Evolutionary conservation across 2,888 invertebrate genomes (phyloP).

Genomic region (Latrodectus elegans): DNA sequence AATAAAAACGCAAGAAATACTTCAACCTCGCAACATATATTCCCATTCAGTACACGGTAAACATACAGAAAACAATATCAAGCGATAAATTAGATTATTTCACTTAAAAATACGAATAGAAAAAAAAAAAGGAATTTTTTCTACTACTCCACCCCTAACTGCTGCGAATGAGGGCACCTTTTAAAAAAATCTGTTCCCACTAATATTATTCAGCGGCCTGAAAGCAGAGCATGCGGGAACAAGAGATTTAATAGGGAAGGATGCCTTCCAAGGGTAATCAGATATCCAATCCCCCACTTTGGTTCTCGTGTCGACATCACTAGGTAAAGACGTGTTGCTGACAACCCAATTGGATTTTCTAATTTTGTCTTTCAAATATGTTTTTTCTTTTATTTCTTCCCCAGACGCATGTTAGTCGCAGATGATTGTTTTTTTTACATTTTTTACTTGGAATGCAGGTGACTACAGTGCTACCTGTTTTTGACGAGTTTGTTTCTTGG

Average conservation of each 20-base stretch:
- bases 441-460: no score
- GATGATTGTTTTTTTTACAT: background rate
- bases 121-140: background rate
- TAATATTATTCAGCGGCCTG: conserved; percentile 32
- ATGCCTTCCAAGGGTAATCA: conserved; percentile 42
- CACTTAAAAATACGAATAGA: background rate
- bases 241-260: conserved; percentile 34
- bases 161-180: background rate
- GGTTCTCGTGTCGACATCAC: conserved; percentile 25
- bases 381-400: background rate
- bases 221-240: conserved; percentile 14
- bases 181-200: conserved; percentile 37
- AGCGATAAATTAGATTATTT: background rate
- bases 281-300: conserved; percentile 1
- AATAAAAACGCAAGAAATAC: no score
- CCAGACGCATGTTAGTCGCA: background rate
- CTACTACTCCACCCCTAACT: conserved; percentile 15
- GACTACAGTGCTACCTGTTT: no score
- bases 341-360: conserved; percentile 38
- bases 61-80: background rate
- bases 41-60: background rate
- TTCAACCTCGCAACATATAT: no score
- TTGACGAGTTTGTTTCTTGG: no score
- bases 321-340: conserved; percentile 22
- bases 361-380: conserved; percentile 18